phyloP scores from a whole-genome alignment of 2,113 vertebrate genomes.

The Rousettus leschenaultii region DNA sequence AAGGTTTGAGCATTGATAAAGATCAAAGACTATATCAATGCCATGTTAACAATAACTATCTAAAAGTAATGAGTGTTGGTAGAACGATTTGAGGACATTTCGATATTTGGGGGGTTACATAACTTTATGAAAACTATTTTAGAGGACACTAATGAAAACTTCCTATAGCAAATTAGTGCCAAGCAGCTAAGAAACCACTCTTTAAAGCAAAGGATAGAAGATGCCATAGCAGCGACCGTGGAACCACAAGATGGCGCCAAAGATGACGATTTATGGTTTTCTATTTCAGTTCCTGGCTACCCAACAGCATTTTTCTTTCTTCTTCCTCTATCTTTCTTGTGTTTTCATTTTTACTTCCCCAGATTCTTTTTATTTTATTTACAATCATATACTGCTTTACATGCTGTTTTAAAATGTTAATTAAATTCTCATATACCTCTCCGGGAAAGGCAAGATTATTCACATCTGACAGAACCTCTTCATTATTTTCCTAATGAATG shows the following conservation, averaged over 20 bases:
- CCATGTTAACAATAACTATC: constrained; percentile 11
- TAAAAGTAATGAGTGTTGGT: background rate
- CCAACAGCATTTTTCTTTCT: background rate
- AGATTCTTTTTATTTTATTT: constrained; percentile 17
- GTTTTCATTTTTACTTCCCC: background rate
- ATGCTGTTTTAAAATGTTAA: background rate
- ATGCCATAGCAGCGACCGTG: background rate
- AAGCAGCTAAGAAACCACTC: background rate
- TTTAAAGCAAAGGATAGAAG: background rate
- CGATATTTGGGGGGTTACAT: background rate
- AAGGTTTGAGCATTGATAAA: constrained; percentile 80
- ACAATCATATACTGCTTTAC: background rate
- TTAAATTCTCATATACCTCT: background rate
- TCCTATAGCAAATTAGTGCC: background rate
- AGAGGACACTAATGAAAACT: background rate
- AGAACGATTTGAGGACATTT: constrained; percentile 19
- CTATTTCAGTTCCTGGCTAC: background rate
- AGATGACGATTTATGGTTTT: background rate
- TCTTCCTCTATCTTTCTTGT: background rate
- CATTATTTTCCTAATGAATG: background rate
- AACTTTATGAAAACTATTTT: background rate
- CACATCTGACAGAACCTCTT: background rate
- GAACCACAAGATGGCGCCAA: background rate
- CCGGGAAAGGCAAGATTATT: background rate
- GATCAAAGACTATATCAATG: constrained; percentile 76